phyloP scores from a whole-genome alignment of 1,140 invertebrate species.

The Glossosoma conforme region DNA sequence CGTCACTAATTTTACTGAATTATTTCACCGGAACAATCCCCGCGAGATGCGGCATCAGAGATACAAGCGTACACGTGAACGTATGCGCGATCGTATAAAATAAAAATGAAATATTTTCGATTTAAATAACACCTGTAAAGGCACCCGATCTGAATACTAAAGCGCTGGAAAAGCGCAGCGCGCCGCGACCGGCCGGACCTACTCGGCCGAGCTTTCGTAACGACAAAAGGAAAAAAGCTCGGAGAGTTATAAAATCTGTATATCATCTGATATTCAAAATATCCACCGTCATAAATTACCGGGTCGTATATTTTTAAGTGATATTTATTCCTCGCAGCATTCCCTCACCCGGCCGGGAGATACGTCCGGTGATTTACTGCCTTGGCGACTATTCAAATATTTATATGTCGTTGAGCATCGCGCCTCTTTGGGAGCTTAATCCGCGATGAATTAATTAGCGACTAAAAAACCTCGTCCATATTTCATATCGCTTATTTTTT shows the following conservation, averaged over 20 bases:
- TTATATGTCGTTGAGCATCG: too few species aligned
- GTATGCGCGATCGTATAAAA: too few species aligned
- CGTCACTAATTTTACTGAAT: too few species aligned
- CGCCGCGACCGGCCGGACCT: not conserved
- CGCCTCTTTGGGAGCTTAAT: too few species aligned
- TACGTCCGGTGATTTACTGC: too few species aligned
- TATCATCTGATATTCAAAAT: slow-evolving; percentile 14
- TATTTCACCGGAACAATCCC: too few species aligned
- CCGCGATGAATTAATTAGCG: too few species aligned
- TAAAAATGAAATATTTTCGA: slow-evolving; percentile 13
- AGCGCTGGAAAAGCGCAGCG: slow-evolving; percentile 1
- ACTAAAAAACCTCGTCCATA: too few species aligned
- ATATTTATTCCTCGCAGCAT: slow-evolving; percentile 4
- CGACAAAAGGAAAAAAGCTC: slow-evolving; percentile 9
- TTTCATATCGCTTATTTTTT: too few species aligned
- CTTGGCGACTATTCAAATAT: too few species aligned
- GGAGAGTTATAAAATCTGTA: slow-evolving; percentile 12
- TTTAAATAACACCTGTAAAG: slow-evolving; percentile 18
- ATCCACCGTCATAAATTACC: slow-evolving; percentile 15
- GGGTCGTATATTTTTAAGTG: slow-evolving; percentile 13
- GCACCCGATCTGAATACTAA: slow-evolving; percentile 10
- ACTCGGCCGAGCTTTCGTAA: not conserved
- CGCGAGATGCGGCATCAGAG: too few species aligned
- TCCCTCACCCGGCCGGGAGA: not conserved
- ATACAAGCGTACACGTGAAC: too few species aligned